Conservation (phyloP, 2,888 invertebrate genomes). For the Chymomyza fuscimana region DNA sequence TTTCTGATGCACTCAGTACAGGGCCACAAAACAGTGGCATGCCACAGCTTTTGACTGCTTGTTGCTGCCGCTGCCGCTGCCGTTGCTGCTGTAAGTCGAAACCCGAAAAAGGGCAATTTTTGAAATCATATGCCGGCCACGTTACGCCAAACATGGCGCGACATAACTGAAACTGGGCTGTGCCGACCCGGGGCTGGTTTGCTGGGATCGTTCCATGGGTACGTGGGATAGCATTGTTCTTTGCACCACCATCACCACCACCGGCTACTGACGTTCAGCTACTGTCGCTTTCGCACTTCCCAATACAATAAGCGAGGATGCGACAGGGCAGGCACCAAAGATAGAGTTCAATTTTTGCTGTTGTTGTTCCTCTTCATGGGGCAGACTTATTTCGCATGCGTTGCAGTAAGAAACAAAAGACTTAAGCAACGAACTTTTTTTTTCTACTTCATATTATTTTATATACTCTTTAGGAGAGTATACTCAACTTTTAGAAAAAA, state of each 20-base stretch:
- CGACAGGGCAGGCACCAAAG: conserved; percentile 44
- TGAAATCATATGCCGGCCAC: conserved; percentile 65
- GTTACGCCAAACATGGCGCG: conserved; percentile 73
- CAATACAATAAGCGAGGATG: conserved; percentile 26
- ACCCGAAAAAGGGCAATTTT: conserved; percentile 76
- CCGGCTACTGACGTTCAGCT: conserved; percentile 5
- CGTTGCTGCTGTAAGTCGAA: conserved; percentile 64
- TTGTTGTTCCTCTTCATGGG: conserved; percentile 1
- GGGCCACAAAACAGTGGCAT: not conserved
- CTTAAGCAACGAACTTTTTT: conserved; percentile 69
- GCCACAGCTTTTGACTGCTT: not conserved
- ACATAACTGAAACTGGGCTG: conserved; percentile 63
- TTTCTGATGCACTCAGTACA: conserved; percentile 9
- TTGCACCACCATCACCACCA: conserved; percentile 46
- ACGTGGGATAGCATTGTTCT: conserved; percentile 65
- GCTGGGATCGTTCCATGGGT: conserved; percentile 3
- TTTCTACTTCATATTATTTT: not conserved
- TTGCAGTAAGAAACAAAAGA: conserved; percentile 67
- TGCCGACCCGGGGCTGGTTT: not conserved
- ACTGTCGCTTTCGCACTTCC: conserved; percentile 75
- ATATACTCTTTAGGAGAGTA: not conserved
- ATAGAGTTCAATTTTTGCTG: conserved; percentile 70
- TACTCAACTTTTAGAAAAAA: not conserved
- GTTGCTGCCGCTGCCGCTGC: not conserved
- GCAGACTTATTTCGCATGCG: conserved; percentile 14